phyloP scores from a whole-genome alignment of 2,888 invertebrate genomes.

The Dryadula phaetusa region DNA sequence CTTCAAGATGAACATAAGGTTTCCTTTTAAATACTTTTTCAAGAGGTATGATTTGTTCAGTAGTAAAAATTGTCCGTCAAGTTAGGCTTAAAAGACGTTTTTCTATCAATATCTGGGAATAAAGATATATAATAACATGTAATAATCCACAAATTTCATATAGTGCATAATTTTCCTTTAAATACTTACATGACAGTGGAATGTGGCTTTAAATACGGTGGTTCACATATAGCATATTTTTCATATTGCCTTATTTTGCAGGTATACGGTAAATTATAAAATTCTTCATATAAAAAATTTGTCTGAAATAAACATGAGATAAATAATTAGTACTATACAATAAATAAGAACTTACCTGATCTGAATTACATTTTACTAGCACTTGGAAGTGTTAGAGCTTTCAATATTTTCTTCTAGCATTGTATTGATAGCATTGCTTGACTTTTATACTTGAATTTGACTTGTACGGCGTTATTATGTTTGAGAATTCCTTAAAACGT shows the following conservation, averaged over 20 bases:
- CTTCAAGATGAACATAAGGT: slow-evolving; percentile 88
- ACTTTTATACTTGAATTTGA: background rate
- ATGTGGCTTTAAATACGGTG: too few species aligned
- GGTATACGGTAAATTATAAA: background rate
- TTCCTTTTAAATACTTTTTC: slow-evolving; percentile 88
- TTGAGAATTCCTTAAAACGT: slow-evolving; percentile 3
- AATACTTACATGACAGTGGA: slow-evolving; percentile 11
- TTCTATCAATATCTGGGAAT: slow-evolving; percentile 30
- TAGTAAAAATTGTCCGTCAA: slow-evolving; percentile 89
- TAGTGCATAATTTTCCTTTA: background rate
- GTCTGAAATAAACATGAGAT: background rate
- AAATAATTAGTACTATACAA: background rate
- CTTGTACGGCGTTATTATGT: background rate
- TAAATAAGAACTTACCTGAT: slow-evolving; percentile 11
- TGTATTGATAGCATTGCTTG: background rate
- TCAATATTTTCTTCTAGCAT: background rate
- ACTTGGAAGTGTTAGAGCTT: background rate
- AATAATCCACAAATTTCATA: background rate
- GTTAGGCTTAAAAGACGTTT: slow-evolving; percentile 35
- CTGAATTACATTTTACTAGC: slow-evolving; percentile 7
- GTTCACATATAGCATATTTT: background rate
- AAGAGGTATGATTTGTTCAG: slow-evolving; percentile 87
- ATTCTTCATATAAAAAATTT: background rate
- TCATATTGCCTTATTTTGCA: too few species aligned
- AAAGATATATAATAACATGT: background rate